Percentiles rank a stretch among this genome's conserved stretches.
These are phyloP conservation scores for Apodemia duryi DNA, from an alignment of 2,888 invertebrate species.

Conservation along the genomic window DNA sequence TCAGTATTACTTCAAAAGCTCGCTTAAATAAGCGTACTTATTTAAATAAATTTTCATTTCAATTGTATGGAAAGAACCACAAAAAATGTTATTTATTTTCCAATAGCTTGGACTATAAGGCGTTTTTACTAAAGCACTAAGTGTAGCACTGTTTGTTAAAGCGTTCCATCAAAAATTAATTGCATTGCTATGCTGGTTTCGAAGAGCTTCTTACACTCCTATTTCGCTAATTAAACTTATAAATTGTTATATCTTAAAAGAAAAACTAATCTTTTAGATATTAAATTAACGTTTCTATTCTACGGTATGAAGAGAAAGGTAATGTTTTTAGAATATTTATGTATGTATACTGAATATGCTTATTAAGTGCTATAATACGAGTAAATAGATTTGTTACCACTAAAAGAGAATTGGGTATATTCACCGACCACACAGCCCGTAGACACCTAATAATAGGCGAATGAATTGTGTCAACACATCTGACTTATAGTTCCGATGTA, in stretches of 20 bases:
- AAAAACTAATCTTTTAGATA: not conserved
- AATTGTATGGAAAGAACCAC: not conserved
- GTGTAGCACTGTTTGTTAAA: conserved; percentile 7
- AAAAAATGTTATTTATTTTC: not conserved
- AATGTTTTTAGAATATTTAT: no score
- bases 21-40: conserved; percentile 1
- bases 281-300: no score
- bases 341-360: no score
- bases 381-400: no score
- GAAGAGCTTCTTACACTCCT: not conserved
- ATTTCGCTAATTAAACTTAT: not conserved
- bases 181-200: conserved; percentile 9
- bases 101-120: not conserved
- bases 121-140: not conserved
- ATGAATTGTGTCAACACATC: no score
- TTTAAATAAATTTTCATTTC: not conserved
- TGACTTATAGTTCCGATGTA: no score
- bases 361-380: no score
- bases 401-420: no score
- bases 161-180: not conserved
- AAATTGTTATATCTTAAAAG: not conserved
- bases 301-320: no score
- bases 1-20: conserved; percentile 2
- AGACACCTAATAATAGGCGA: no score
- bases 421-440: no score